Evolutionary conservation across 92 coral and sea anemone species (phyloP).

Genomic region (Palythoa heliodiscus): DNA sequence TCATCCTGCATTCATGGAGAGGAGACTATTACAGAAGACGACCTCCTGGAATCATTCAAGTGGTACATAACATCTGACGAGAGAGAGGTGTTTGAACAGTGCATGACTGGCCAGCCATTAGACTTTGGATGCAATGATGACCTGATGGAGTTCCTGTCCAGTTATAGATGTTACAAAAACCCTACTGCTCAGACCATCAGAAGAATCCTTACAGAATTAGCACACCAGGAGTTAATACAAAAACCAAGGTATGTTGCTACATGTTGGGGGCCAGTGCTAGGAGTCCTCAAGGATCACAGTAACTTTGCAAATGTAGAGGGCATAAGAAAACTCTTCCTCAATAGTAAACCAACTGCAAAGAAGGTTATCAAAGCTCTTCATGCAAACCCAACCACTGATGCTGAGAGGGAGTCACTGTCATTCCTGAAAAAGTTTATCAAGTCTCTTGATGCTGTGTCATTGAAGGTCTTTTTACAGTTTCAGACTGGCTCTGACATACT

Average conservation of each 20-base stretch:
- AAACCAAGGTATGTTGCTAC: neutral
- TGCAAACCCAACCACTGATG: too few species aligned
- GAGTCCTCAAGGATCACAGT: slow-evolving; percentile 9
- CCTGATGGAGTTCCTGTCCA: too few species aligned
- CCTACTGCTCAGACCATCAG: too few species aligned
- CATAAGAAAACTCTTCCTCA: slow-evolving; percentile 4
- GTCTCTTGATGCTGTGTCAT: too few species aligned
- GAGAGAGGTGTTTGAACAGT: slow-evolving; percentile 32
- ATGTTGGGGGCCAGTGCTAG: neutral
- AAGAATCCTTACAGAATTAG: too few species aligned
- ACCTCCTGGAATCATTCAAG: slow-evolving; percentile 49
- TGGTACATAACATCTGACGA: slow-evolving; percentile 50
- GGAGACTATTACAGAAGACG: slow-evolving; percentile 47
- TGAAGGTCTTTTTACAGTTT: too few species aligned
- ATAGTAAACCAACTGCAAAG: neutral
- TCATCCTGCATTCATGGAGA: slow-evolving; percentile 56
- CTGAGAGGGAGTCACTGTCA: too few species aligned
- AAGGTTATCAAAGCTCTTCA: too few species aligned
- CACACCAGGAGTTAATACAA: too few species aligned
- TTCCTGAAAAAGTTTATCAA: too few species aligned
- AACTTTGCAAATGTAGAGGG: slow-evolving; percentile 7
- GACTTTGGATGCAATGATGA: neutral
- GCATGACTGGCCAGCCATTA: slow-evolving; percentile 20
- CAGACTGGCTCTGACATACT: too few species aligned
- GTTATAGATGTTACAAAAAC: too few species aligned